phyloP scores from a whole-genome alignment of 2,888 invertebrate genomes.

The Parnassius smintheus region DNA sequence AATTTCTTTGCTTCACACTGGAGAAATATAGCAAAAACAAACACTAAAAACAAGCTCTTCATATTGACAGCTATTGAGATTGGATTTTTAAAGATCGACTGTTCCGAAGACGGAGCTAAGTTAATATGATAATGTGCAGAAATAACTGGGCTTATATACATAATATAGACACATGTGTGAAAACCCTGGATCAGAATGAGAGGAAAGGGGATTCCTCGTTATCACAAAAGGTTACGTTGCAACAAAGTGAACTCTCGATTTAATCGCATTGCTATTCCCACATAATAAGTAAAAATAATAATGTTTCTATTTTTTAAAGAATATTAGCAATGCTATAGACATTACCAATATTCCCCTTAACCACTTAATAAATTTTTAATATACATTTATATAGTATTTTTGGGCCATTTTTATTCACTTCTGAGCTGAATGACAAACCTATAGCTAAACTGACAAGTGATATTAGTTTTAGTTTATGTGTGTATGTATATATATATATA shows the following conservation, averaged over 20 bases:
- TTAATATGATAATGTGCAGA: neutral
- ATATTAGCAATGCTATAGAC: too few relatives aligned
- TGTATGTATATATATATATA: too few relatives aligned
- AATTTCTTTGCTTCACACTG: constrained; percentile 42
- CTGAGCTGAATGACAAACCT: too few relatives aligned
- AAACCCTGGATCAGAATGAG: neutral
- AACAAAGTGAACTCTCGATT: constrained; percentile 1
- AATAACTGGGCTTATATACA: constrained; percentile 11
- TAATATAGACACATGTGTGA: neutral
- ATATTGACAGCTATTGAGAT: constrained; percentile 4
- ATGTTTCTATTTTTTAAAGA: too few relatives aligned
- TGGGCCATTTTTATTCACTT: too few relatives aligned
- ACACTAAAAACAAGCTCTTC: constrained; percentile 18
- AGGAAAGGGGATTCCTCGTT: constrained; percentile 20
- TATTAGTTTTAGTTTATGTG: too few relatives aligned
- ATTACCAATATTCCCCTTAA: too few relatives aligned
- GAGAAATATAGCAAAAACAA: constrained; percentile 17
- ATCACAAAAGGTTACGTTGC: constrained; percentile 12
- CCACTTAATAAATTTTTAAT: too few relatives aligned
- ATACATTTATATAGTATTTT: too few relatives aligned
- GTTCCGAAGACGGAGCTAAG: neutral
- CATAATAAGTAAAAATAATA: too few relatives aligned
- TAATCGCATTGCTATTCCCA: neutral
- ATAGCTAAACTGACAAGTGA: too few relatives aligned
- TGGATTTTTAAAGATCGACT: neutral